phyloP scores from a whole-genome alignment of 2,113 vertebrate genomes.

The Nothoprocta perdicaria region DNA sequence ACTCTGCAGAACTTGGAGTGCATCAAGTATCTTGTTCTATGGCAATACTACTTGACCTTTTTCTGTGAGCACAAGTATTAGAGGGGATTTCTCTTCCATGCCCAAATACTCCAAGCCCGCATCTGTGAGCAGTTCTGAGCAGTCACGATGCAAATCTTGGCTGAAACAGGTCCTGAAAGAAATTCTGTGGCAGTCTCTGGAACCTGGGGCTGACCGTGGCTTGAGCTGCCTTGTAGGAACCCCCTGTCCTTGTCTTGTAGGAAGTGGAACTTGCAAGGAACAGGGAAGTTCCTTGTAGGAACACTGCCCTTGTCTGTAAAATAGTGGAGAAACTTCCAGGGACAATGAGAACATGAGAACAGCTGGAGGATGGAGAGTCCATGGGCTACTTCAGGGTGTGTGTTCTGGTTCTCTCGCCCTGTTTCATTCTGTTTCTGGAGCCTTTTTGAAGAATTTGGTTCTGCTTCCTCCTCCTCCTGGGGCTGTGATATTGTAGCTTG shows the following conservation, averaged over 20 bases:
- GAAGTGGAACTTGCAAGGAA: too few species aligned
- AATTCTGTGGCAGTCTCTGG: neutral
- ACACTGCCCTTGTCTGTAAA: neutral
- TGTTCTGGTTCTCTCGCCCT: neutral
- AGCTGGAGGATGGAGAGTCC: accelerated
- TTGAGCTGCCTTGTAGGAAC: neutral
- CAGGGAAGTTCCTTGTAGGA: too few species aligned
- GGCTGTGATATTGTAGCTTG: constrained; percentile 15
- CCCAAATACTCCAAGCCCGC: accelerated
- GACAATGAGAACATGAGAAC: accelerated
- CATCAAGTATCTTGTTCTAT: accelerated
- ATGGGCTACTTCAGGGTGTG: neutral
- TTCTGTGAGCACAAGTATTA: accelerated
- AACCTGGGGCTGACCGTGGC: neutral
- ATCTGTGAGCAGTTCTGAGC: neutral
- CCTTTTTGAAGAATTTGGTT: neutral
- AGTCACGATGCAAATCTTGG: neutral
- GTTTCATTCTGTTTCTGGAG: neutral
- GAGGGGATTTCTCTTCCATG: neutral
- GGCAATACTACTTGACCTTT: neutral
- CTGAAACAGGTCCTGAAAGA: neutral
- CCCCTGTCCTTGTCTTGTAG: too few species aligned
- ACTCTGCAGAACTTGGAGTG: accelerated
- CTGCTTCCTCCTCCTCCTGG: neutral
- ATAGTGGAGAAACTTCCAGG: neutral